phyloP scores from a whole-genome alignment of 2,888 invertebrate species.

The Cremastinae sp. region DNA sequence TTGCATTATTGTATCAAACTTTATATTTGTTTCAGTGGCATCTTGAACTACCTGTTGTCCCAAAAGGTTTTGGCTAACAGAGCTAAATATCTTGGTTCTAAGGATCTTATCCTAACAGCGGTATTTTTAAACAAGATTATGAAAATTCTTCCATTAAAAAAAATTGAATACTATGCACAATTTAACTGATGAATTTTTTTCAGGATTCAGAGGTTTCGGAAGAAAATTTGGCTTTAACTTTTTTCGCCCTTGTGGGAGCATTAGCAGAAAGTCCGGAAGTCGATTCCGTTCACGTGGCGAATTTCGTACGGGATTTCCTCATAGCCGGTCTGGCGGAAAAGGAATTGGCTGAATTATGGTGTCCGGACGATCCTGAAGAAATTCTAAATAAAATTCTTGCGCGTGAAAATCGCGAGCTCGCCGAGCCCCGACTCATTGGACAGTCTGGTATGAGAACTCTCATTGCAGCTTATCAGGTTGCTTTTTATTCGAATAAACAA shows the following conservation, averaged over 20 bases:
- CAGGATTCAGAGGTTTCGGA: conserved; percentile 88
- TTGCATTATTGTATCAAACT: no score
- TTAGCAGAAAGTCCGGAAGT: conserved; percentile 83
- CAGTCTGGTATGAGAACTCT: conserved; percentile 90
- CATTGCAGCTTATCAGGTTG: conserved; percentile 92
- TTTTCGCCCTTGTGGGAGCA: conserved; percentile 92
- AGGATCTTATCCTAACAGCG: conserved; percentile 88
- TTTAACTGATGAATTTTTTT: no score
- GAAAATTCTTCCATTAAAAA: background rate
- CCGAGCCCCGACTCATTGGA: conserved; percentile 91
- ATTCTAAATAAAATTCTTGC: conserved; percentile 85
- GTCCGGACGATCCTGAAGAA: conserved; percentile 88
- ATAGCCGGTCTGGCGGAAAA: conserved; percentile 91
- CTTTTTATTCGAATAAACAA: conserved; percentile 90
- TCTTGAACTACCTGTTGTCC: conserved; percentile 85
- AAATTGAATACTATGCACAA: background rate
- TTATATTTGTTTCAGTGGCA: conserved; percentile 78
- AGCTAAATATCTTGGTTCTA: conserved; percentile 88
- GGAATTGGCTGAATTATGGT: conserved; percentile 92
- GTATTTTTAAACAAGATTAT: conserved; percentile 82
- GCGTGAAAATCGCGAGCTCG: conserved; percentile 82
- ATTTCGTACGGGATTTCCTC: conserved; percentile 93
- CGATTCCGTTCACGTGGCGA: conserved; percentile 84
- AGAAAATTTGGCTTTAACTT: conserved; percentile 86
- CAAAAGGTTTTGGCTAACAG: conserved; percentile 87